These are phyloP conservation scores for Cataglyphis rosenhaueri DNA, from an alignment of 2,888 invertebrate species.

Conservation along the genomic window DNA sequence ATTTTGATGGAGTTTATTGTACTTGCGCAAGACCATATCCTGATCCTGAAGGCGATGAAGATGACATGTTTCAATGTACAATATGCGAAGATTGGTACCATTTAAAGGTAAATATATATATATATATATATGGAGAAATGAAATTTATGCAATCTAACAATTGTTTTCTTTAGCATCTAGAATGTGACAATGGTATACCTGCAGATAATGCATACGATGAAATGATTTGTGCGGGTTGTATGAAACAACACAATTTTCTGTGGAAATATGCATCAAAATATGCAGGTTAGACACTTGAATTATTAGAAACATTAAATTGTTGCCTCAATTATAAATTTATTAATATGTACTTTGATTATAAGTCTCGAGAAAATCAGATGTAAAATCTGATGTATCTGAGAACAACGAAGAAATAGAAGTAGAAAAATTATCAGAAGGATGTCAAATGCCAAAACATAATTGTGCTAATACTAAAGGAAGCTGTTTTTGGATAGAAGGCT, in stretches of 20 bases:
- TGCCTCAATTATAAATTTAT: neutral
- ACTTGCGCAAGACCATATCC: slow-evolving; percentile 97
- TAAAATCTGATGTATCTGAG: slow-evolving; percentile 71
- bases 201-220: slow-evolving; percentile 89
- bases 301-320: neutral
- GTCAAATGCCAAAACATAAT: slow-evolving; percentile 76
- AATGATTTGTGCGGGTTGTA: slow-evolving; percentile 93
- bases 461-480: slow-evolving; percentile 85
- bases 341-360: neutral
- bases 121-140: neutral
- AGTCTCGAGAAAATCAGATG: slow-evolving; percentile 23
- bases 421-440: slow-evolving; percentile 65
- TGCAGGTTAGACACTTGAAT: slow-evolving; percentile 74
- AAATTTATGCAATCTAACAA: neutral
- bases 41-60: slow-evolving; percentile 92
- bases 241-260: slow-evolving; percentile 91
- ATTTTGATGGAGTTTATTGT: slow-evolving; percentile 97
- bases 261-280: slow-evolving; percentile 88
- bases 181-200: slow-evolving; percentile 87
- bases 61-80: slow-evolving; percentile 98
- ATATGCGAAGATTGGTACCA: slow-evolving; percentile 99
- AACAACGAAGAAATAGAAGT: slow-evolving; percentile 55
- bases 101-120: slow-evolving; percentile 86
- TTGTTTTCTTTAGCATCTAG: slow-evolving; percentile 88
- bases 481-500: slow-evolving; percentile 92